A percentile compares a stretch with the other conserved stretches of the same genome.
Conservation (phyloP, 1,140 invertebrate genomes). For the Meloidogyne exigua region DNA sequence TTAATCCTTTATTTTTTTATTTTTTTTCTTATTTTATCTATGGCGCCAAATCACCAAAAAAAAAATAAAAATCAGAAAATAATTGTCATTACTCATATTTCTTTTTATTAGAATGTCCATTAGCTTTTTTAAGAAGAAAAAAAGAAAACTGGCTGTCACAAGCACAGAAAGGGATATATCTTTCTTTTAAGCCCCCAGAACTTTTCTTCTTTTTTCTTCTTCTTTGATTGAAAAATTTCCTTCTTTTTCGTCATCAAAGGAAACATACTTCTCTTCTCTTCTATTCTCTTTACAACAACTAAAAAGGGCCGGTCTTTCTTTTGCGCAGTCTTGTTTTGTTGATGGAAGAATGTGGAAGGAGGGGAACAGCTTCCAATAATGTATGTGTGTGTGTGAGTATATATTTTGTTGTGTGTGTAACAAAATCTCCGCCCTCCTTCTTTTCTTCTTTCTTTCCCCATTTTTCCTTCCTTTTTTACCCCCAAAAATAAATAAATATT, state of each 20-base stretch:
- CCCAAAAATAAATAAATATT: too few relatives aligned
- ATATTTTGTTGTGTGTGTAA: neutral
- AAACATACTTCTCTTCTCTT: too few relatives aligned
- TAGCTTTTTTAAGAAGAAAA: neutral
- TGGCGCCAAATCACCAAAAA: neutral
- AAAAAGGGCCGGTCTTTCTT: neutral
- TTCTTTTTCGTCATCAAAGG: neutral
- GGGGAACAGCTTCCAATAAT: neutral
- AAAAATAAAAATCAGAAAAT: neutral
- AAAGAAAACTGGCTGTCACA: neutral
- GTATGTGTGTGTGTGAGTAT: too few relatives aligned
- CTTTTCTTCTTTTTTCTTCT: too few relatives aligned
- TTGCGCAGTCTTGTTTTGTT: neutral
- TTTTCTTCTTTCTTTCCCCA: neutral
- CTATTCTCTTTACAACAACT: too few relatives aligned
- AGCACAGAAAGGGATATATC: neutral
- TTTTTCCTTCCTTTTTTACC: neutral
- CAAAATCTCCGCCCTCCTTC: neutral
- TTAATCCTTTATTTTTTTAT: neutral
- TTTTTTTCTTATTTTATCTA: conserved; percentile 11
- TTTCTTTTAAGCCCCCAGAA: neutral
- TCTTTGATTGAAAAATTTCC: neutral
- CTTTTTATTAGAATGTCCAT: conserved; percentile 3
- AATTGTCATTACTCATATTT: neutral
- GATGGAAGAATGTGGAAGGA: neutral